phyloP scores from a whole-genome alignment of 2,888 invertebrate genomes.

The Selenia dentaria region DNA sequence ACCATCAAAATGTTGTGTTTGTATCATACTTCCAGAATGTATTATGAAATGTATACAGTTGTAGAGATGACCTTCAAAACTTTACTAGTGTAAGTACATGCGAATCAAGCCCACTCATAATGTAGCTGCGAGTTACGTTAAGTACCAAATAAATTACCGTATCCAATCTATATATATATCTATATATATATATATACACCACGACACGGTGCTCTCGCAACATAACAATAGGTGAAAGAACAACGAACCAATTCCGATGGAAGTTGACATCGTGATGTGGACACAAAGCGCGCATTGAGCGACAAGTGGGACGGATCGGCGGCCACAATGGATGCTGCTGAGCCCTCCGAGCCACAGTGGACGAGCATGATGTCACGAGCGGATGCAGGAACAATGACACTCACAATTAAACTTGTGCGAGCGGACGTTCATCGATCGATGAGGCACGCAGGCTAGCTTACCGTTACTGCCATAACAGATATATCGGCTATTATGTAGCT shows the following conservation, averaged over 20 bases:
- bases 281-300: conserved; percentile 55
- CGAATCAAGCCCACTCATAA: not conserved
- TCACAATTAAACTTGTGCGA: conserved; percentile 54
- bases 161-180: too few relatives aligned
- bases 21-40: too few relatives aligned
- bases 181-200: conserved; percentile 15
- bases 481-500: not conserved
- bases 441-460: conserved; percentile 1
- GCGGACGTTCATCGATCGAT: conserved; percentile 28
- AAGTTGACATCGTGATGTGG: conserved; percentile 40
- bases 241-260: conserved; percentile 39
- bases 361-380: conserved; percentile 59
- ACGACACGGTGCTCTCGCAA: conserved; percentile 11
- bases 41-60: too few relatives aligned
- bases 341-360: conserved; percentile 14
- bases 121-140: conserved; percentile 4
- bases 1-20: too few relatives aligned
- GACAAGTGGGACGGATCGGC: conserved; percentile 51
- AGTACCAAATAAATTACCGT: conserved; percentile 12
- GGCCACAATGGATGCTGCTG: conserved; percentile 55
- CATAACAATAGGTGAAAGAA: conserved; percentile 31
- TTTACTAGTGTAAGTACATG: too few relatives aligned
- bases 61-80: too few relatives aligned
- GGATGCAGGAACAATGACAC: conserved; percentile 64
- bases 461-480: conserved; percentile 7